Evolutionary conservation across 2,113 vertebrate species (phyloP).

Genomic region (Neoarius graeffei): DNA sequence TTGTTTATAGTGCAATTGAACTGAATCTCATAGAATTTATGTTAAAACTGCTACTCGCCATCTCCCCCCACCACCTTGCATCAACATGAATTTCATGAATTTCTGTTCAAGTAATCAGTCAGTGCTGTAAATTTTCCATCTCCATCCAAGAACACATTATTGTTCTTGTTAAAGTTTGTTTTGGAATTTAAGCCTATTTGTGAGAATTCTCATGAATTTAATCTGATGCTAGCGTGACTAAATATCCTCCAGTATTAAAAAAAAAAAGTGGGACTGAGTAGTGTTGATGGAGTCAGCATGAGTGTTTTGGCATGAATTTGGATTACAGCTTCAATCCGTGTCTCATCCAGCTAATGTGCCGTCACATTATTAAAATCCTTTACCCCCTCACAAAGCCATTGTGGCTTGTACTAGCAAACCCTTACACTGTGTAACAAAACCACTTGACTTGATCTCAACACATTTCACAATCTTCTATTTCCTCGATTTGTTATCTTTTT

Average conservation of each 20-base stretch:
- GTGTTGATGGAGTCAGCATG: constrained; percentile 27
- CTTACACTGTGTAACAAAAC: constrained; percentile 24
- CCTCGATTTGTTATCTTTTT: background rate
- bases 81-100: background rate
- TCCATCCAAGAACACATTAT: background rate
- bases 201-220: background rate
- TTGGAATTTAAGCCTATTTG: background rate
- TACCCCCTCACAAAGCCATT: background rate
- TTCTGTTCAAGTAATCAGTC: background rate
- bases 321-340: constrained; percentile 46
- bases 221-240: background rate
- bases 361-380: constrained; percentile 48
- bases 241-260: background rate
- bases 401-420: background rate
- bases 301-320: constrained; percentile 38
- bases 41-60: background rate
- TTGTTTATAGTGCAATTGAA: background rate
- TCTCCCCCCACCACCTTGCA: background rate
- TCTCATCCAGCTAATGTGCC: constrained; percentile 30
- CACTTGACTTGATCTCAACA: background rate
- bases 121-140: background rate
- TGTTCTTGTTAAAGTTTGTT: background rate
- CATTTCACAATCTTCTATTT: background rate
- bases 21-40: background rate
- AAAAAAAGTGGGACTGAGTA: background rate